phyloP scores from a whole-genome alignment of 35 echinoderm and acorn worm genomes.

The Heliocidaris erythrogramma region DNA sequence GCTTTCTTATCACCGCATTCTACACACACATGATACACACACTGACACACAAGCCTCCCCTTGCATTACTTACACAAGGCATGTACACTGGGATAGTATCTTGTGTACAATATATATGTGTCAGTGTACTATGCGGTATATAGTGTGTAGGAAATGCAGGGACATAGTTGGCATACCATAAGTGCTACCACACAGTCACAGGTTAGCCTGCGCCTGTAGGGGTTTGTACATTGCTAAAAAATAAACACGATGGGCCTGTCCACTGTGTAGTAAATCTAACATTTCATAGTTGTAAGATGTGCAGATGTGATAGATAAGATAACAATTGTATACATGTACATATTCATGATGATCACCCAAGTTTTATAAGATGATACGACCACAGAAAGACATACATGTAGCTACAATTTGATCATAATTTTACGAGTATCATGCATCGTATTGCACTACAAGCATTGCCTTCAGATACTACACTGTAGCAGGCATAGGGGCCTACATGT shows the following conservation, averaged over 20 bases:
- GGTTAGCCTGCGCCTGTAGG: neutral
- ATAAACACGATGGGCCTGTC: neutral
- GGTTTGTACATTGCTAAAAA: neutral
- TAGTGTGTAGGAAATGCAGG: conserved; percentile 14
- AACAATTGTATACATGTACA: neutral
- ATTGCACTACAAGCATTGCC: too few relatives aligned
- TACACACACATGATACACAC: neutral
- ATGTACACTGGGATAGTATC: neutral
- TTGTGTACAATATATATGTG: neutral
- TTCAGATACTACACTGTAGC: too few relatives aligned
- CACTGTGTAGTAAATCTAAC: neutral
- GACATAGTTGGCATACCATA: conserved; percentile 39
- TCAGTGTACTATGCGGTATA: neutral
- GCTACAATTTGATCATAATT: neutral
- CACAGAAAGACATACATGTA: neutral
- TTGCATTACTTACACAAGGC: neutral
- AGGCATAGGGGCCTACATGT: too few relatives aligned
- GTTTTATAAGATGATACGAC: neutral
- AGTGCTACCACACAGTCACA: neutral
- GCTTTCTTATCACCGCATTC: conserved; percentile 28
- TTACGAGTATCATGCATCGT: neutral
- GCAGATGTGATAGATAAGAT: neutral
- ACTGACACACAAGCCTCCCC: neutral
- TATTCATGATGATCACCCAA: neutral
- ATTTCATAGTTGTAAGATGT: neutral